Evolutionary conservation across 2,113 vertebrate genomes (phyloP).

Genomic region (Actenoides hombroni): DNA sequence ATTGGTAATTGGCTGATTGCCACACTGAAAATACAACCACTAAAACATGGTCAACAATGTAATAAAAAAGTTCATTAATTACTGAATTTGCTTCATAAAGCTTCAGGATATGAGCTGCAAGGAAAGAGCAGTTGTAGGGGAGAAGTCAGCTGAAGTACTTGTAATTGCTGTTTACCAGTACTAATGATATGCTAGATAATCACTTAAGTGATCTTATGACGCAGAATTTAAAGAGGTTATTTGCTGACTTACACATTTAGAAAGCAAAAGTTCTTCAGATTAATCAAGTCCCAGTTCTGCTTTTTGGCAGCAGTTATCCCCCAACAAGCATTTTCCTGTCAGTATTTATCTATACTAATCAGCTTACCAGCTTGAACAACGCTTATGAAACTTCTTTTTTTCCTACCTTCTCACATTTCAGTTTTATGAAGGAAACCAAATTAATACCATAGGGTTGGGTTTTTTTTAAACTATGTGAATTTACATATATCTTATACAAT

Average conservation of each 20-base stretch:
- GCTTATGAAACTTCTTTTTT: background rate
- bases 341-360: constrained; percentile 60
- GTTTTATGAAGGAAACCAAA: constrained; percentile 48
- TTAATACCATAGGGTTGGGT: background rate
- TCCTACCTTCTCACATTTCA: background rate
- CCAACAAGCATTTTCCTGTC: constrained; percentile 57
- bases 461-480: background rate
- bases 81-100: background rate
- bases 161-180: background rate
- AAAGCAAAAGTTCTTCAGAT: constrained; percentile 20
- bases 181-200: constrained; percentile 23
- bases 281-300: constrained; percentile 4
- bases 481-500: background rate
- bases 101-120: background rate
- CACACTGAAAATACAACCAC: background rate
- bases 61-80: background rate
- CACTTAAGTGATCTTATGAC: background rate
- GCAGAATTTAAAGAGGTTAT: constrained; percentile 18
- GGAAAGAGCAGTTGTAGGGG: background rate
- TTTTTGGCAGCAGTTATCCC: constrained; percentile 30
- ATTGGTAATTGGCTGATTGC: background rate
- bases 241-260: constrained; percentile 32
- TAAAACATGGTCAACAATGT: background rate
- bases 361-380: constrained; percentile 47
- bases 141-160: background rate